Evolutionary conservation across 2,888 invertebrate genomes (phyloP), one percentile per base, ranked within the genome.

Genomic region (Parasteatoda lunata): DNA sequence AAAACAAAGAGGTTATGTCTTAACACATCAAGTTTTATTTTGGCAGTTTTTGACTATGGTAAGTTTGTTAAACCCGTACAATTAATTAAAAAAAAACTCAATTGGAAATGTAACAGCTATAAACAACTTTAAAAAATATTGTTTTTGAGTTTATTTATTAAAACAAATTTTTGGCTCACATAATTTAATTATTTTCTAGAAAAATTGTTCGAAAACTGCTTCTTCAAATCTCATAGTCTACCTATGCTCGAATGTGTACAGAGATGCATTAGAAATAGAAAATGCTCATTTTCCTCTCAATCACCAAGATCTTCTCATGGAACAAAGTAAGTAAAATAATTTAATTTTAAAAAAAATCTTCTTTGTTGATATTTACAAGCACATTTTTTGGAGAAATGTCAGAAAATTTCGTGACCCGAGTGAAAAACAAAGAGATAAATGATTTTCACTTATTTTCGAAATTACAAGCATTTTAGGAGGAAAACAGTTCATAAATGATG

Each of bases 21-120:
- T 87, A 13, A 87, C 87, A 3, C 87, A 87, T 65, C 82, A 87
- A 78, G 77, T 87, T 5, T 77, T 87, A 30, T 87, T 82, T 59
- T 75, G 77, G 70, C 75, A 87, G n/a, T 48, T 87, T 7, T 5
- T 73, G 9, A 51, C 82, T 49, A 82, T 75, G 78, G 87, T 87
- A 82, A 73, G 7, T 30, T 30, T 30, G 30, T 30, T 30, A 30
- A 30, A 30, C 30, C 30, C 0, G 30, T 30, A 30, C 0, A 30
- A 30, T 1, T 30, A 30, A 30, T 30, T 30, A 30, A 30, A 30
- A 30, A 30, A 30, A 30, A 30, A n/a, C n/a, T 30, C 30, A 2
- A 30, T 30, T 30, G 0, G 0, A 30, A 30, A 30, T 30, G 30
- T 30, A 30, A 1, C 30, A 30, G 30, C 30, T 30, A 30, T 30